These are phyloP conservation scores for Argopecten irradians DNA, from an alignment of 1,140 invertebrate genomes.

Conservation along the genomic window DNA sequence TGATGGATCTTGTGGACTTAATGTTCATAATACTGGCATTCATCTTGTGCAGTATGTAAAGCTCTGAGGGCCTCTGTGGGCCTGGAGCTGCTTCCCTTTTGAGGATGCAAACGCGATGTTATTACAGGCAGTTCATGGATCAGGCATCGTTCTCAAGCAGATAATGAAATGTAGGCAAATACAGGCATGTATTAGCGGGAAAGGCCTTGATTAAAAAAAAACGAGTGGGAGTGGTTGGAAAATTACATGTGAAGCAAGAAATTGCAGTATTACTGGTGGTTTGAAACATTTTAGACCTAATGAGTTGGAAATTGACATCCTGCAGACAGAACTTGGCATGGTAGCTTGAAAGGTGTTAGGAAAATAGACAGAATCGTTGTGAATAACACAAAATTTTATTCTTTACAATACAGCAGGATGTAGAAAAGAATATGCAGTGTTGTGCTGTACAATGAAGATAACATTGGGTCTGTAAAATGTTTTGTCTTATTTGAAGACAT, in stretches of 20 bases:
- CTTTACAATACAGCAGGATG: conserved; percentile 28
- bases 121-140: conserved; percentile 54
- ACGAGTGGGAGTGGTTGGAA: conserved; percentile 25
- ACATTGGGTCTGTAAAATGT: no score
- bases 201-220: conserved; percentile 14
- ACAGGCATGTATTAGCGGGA: not conserved
- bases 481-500: no score
- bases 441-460: no score
- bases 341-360: not conserved
- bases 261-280: conserved; percentile 46
- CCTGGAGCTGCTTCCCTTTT: conserved; percentile 56
- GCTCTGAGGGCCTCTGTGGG: conserved; percentile 49
- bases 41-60: conserved; percentile 47
- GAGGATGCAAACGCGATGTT: conserved; percentile 51
- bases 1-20: conserved; percentile 44
- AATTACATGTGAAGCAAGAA: conserved; percentile 30
- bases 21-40: conserved; percentile 51
- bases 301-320: no score
- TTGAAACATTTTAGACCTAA: conserved; percentile 35
- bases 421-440: no score
- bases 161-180: conserved; percentile 43
- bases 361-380: conserved; percentile 36
- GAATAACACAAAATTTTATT: conserved; percentile 31
- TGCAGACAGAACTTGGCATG: not conserved
- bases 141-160: conserved; percentile 49